A percentile compares a stretch with the other conserved stretches of the same genome.
Evolutionary conservation across 2,888 invertebrate species (phyloP).

Genomic region (Latrodectus elegans): DNA sequence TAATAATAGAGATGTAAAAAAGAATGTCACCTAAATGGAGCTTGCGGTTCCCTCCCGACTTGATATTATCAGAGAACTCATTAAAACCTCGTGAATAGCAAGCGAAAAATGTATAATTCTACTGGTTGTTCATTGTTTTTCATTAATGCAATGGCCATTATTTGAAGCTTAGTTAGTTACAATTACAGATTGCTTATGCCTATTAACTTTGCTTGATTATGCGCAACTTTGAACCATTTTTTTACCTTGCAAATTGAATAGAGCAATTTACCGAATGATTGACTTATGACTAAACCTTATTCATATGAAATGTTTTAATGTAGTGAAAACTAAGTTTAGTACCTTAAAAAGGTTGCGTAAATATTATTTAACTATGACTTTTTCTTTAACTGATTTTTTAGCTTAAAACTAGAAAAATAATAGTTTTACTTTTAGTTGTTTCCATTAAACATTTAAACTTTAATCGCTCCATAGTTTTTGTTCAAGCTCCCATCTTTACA

Average conservation of each 20-base stretch:
- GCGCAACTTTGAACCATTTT: not conserved
- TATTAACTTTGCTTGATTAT: not conserved
- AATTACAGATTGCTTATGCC: not conserved
- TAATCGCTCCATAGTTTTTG: too few species aligned
- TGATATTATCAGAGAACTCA: constrained; percentile 59
- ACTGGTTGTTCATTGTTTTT: not conserved
- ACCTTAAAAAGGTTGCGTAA: too few species aligned
- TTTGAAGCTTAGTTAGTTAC: not conserved
- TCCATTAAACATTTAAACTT: too few species aligned
- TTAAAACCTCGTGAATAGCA: constrained; percentile 34
- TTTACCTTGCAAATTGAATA: not conserved
- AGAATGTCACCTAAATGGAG: constrained; percentile 23
- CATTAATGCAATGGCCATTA: not conserved
- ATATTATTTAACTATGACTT: too few species aligned
- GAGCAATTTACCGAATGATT: not conserved
- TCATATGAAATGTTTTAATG: too few species aligned
- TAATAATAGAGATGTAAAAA: constrained; percentile 46
- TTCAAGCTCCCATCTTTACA: too few species aligned
- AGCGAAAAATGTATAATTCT: not conserved
- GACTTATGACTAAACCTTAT: too few species aligned
- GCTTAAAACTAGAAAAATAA: too few species aligned
- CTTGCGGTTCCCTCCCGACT: constrained; percentile 50
- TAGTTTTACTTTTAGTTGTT: too few species aligned
- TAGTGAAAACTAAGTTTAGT: too few species aligned
- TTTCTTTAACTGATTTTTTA: too few species aligned